phyloP scores from a whole-genome alignment of 2,113 vertebrate genomes.

The Brienomyrus brachyistius region DNA sequence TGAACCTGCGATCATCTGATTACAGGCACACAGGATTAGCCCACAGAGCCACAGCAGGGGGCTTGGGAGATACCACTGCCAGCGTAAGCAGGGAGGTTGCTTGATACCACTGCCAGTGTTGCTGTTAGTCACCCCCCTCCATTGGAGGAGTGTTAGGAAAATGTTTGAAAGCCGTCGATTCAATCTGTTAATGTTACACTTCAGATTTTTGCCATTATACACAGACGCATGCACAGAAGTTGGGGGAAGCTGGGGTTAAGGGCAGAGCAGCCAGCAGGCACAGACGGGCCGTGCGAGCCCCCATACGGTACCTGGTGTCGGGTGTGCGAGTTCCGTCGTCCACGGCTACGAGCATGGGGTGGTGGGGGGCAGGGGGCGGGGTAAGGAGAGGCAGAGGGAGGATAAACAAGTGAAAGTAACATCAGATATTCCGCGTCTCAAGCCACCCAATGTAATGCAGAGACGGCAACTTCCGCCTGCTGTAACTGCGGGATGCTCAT shows the following conservation, averaged over 20 bases:
- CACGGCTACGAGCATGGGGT: conserved; percentile 81
- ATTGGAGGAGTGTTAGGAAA: neutral
- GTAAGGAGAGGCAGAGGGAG: conserved; percentile 62
- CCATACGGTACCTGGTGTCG: conserved; percentile 88
- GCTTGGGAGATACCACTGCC: neutral
- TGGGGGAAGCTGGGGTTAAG: conserved; percentile 8
- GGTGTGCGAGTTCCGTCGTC: conserved; percentile 95
- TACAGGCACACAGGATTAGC: too few species aligned
- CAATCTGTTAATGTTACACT: neutral
- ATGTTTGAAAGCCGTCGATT: neutral
- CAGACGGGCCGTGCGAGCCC: conserved; percentile 32
- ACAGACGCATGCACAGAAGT: conserved; percentile 2
- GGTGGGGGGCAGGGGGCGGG: conserved; percentile 47
- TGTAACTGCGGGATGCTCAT: conserved; percentile 45
- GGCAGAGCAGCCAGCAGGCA: conserved; percentile 31
- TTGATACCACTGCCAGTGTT: neutral
- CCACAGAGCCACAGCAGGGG: too few species aligned
- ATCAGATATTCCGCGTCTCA: conserved; percentile 15
- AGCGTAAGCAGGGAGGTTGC: neutral
- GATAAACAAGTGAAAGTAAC: conserved; percentile 40
- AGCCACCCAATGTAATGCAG: neutral
- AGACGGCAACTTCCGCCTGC: neutral
- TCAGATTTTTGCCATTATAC: neutral
- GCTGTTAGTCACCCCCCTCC: neutral
- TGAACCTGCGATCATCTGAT: too few species aligned